A percentile compares a stretch with the other conserved stretches of the same genome.
Evolutionary conservation across 1,140 invertebrate species (phyloP).

Genomic region (Halotydeus destructor): DNA sequence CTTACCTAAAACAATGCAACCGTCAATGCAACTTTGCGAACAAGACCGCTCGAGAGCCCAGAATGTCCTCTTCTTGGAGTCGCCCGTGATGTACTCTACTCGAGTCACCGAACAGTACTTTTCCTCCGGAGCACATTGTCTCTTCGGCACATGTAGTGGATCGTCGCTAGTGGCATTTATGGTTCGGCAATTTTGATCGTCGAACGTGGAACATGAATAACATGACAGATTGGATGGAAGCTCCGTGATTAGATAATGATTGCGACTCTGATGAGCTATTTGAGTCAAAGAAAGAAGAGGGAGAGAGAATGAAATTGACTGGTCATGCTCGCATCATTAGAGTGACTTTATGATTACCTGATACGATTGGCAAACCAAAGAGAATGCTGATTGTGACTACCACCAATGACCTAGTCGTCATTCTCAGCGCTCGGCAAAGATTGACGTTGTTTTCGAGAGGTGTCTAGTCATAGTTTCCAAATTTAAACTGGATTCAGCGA

Average conservation of each 20-base stretch:
- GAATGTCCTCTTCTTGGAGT: slow-evolving; percentile 5
- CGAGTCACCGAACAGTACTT: slow-evolving; percentile 6
- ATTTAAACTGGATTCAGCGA: no score
- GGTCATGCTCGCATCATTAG: no score
- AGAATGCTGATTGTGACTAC: no score
- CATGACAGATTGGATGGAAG: slow-evolving; percentile 8
- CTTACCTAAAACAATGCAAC: slow-evolving; percentile 10
- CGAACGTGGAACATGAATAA: slow-evolving; percentile 9
- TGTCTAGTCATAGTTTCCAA: no score
- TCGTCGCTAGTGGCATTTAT: slow-evolving; percentile 5
- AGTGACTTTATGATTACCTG: no score
- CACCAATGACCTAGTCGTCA: no score
- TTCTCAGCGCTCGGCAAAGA: no score
- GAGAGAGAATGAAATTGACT: no score
- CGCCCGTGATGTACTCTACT: background rate
- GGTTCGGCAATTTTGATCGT: slow-evolving; percentile 7
- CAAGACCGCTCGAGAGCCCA: slow-evolving; percentile 6
- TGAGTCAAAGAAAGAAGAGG: no score
- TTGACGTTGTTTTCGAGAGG: no score
- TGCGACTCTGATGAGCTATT: no score
- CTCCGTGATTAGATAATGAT: background rate
- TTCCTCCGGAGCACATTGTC: slow-evolving; percentile 1
- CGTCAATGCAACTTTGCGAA: slow-evolving; percentile 3
- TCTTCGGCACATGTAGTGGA: background rate
- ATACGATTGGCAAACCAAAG: no score